Conservation (phyloP, 2,797 vertebrate species). For the Chloroceryle inda region DNA sequence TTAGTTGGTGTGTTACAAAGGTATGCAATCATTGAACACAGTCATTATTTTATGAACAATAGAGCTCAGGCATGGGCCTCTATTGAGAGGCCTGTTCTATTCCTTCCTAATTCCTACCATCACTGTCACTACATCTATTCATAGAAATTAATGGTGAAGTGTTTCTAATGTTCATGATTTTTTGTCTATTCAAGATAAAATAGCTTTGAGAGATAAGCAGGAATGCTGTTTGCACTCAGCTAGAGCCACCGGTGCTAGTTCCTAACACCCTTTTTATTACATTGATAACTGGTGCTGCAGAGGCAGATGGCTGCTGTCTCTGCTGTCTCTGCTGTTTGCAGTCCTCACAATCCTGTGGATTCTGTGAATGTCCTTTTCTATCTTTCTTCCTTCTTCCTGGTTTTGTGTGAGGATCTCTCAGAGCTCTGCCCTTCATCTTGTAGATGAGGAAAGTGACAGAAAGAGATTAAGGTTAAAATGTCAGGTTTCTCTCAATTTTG, state of each 20-base stretch:
- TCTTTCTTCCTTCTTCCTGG: not conserved
- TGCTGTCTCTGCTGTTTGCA: not conserved
- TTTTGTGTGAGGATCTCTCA: conserved; percentile 10
- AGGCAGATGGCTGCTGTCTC: not conserved
- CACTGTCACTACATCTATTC: not conserved
- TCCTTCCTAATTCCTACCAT: not conserved
- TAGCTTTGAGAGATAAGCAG: not conserved
- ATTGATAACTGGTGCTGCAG: not conserved
- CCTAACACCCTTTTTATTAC: conserved; percentile 24
- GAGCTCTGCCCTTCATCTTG: conserved; percentile 11
- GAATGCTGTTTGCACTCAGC: not conserved
- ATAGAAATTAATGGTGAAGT: not conserved
- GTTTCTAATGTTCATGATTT: not conserved
- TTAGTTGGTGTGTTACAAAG: not conserved
- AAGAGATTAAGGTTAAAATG: conserved; percentile 63
- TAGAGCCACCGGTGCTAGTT: not conserved
- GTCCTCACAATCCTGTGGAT: conserved; percentile 4
- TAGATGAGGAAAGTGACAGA: not conserved
- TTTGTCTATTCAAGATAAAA: not conserved
- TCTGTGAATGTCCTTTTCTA: not conserved
- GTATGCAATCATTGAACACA: not conserved
- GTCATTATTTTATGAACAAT: not conserved
- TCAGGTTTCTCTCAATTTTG: conserved; percentile 59
- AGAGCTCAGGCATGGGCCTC: not conserved
- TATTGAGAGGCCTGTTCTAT: not conserved